Evolutionary conservation across 2,113 vertebrate genomes (phyloP).

Genomic region (Pionites leucogaster): DNA sequence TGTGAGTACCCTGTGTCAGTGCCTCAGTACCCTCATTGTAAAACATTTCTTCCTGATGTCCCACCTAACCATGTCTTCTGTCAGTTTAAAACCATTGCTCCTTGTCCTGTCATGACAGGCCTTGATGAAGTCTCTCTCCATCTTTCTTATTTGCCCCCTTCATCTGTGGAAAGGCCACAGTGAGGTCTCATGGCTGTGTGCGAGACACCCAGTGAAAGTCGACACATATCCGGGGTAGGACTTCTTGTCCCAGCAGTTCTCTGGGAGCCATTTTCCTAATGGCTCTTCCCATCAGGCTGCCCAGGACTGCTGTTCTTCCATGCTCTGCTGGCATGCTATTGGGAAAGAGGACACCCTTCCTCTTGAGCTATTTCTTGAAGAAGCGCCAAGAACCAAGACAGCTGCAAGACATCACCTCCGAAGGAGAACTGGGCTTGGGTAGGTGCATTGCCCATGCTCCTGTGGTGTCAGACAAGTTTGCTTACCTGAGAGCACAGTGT

Average conservation of each 20-base stretch:
- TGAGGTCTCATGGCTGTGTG: background rate
- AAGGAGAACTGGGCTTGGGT: background rate
- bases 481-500: fast-evolving
- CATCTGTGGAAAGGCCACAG: background rate
- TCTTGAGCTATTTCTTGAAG: background rate
- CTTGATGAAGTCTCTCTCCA: background rate
- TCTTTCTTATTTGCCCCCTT: background rate
- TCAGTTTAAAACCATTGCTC: background rate
- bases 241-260: background rate
- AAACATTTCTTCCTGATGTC: background rate
- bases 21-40: background rate
- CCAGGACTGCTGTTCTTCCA: background rate
- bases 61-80: background rate
- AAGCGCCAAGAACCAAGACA: background rate
- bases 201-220: background rate
- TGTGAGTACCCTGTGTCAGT: background rate
- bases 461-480: background rate
- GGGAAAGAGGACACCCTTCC: background rate
- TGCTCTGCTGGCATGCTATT: background rate
- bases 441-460: fast-evolving
- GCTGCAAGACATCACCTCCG: background rate
- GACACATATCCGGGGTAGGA: background rate
- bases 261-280: background rate
- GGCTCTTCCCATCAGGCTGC: background rate
- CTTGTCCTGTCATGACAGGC: background rate